Evolutionary conservation across 1,140 invertebrate species (phyloP).

Genomic region (Phortica variegata): DNA sequence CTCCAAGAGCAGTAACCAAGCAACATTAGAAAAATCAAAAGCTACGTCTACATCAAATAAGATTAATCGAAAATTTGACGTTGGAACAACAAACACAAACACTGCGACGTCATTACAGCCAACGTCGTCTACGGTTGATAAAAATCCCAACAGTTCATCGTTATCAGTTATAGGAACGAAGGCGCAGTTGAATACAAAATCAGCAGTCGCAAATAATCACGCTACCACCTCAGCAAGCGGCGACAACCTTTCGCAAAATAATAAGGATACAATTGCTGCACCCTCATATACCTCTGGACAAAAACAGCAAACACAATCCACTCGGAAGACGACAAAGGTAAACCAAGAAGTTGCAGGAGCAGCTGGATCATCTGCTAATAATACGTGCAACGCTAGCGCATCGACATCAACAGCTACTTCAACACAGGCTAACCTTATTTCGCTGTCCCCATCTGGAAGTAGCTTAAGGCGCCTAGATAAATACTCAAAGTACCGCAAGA

Average conservation of each 20-base stretch:
- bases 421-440: too few relatives aligned
- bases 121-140: background rate
- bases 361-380: too few relatives aligned
- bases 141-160: slow-evolving; percentile 1
- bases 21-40: too few relatives aligned
- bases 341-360: too few relatives aligned
- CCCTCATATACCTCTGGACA: too few relatives aligned
- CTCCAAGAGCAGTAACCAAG: background rate
- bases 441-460: background rate
- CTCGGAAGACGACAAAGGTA: too few relatives aligned
- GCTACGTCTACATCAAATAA: too few relatives aligned
- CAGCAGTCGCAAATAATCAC: background rate
- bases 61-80: too few relatives aligned
- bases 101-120: slow-evolving; percentile 5
- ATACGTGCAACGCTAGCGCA: slow-evolving; percentile 9
- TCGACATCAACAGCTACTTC: slow-evolving; percentile 11
- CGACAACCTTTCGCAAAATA: too few relatives aligned
- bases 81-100: background rate
- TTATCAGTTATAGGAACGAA: slow-evolving; percentile 17
- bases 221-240: too few relatives aligned
- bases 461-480: slow-evolving; percentile 13
- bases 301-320: too few relatives aligned
- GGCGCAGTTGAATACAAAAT: slow-evolving; percentile 12
- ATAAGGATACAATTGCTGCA: too few relatives aligned
- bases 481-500: slow-evolving; percentile 32